phyloP scores from a whole-genome alignment of 1,140 invertebrate genomes.

The Drosophila sturtevanti region DNA sequence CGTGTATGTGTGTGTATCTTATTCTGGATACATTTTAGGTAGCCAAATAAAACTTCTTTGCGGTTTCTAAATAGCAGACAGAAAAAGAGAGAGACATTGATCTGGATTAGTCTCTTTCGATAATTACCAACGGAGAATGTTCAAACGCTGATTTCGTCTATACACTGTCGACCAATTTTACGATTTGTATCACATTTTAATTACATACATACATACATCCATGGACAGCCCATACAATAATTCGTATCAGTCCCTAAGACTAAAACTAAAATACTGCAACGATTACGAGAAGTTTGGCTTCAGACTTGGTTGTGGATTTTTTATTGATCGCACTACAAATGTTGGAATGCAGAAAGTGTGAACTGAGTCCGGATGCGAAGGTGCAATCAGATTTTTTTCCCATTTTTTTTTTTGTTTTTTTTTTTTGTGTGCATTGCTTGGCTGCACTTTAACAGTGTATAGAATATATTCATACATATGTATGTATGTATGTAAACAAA shows the following conservation, averaged over 20 bases:
- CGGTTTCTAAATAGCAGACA: slow-evolving; percentile 26
- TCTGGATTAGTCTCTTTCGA: slow-evolving; percentile 25
- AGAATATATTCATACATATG: slow-evolving; percentile 39
- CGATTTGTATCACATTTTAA: too few relatives aligned
- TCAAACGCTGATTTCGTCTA: not conserved
- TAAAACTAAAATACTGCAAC: not conserved
- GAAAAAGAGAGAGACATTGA: not conserved
- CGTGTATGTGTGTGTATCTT: not conserved
- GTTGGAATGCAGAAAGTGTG: slow-evolving; percentile 58
- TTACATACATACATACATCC: too few relatives aligned
- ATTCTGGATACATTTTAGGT: slow-evolving; percentile 8
- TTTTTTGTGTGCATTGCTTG: slow-evolving; percentile 61
- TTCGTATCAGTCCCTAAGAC: not conserved
- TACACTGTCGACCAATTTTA: too few relatives aligned
- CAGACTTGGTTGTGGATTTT: slow-evolving; percentile 17
- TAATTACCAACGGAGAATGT: not conserved
- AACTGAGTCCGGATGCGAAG: slow-evolving; percentile 65
- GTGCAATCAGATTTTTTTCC: slow-evolving; percentile 64
- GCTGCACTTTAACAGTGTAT: slow-evolving; percentile 60
- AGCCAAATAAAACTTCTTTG: slow-evolving; percentile 19
- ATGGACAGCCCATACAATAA: not conserved
- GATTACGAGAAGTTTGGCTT: not conserved
- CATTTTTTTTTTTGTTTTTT: slow-evolving; percentile 30
- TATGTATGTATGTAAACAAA: not conserved
- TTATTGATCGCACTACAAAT: slow-evolving; percentile 58